These are phyloP conservation scores for Peromyscus nudipes DNA, from an alignment of 2,797 vertebrate species.

Conservation along the genomic window DNA sequence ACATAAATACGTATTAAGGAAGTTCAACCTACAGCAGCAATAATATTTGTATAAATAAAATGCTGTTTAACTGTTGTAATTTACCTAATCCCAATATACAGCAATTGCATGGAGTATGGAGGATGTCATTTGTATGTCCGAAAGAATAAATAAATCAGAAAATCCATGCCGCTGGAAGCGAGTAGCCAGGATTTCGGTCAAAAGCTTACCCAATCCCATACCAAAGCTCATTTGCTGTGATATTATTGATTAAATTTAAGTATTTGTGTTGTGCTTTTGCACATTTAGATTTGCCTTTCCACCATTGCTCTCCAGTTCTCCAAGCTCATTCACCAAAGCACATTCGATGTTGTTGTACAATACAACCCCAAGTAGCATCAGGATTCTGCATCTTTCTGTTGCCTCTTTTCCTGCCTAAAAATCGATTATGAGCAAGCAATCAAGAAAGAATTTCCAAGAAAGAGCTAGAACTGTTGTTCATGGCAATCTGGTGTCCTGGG, in stretches of 20 bases:
- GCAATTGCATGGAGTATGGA: background rate
- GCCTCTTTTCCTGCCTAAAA: background rate
- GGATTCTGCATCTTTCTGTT: background rate
- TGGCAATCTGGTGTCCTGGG: background rate
- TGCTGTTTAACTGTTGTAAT: conserved; percentile 49
- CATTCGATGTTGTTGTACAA: background rate
- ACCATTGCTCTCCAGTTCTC: background rate
- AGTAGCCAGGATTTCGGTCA: conserved; percentile 20
- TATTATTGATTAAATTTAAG: background rate
- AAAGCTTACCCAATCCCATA: background rate
- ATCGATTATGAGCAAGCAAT: background rate
- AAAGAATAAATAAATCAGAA: background rate
- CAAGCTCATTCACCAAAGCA: background rate
- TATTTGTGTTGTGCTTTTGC: background rate
- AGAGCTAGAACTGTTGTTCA: background rate
- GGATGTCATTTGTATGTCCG: background rate
- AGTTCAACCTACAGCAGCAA: background rate
- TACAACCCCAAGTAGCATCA: background rate
- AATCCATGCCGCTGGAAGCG: background rate
- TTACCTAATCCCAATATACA: conserved; percentile 16
- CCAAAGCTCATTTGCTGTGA: background rate
- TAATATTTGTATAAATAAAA: conserved; percentile 57
- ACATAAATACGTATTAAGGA: conserved; percentile 42
- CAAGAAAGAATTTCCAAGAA: background rate
- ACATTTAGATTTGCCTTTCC: background rate